Evolutionary conservation across 1,140 invertebrate species (phyloP).

Genomic region (Leptonema lineaticorne): DNA sequence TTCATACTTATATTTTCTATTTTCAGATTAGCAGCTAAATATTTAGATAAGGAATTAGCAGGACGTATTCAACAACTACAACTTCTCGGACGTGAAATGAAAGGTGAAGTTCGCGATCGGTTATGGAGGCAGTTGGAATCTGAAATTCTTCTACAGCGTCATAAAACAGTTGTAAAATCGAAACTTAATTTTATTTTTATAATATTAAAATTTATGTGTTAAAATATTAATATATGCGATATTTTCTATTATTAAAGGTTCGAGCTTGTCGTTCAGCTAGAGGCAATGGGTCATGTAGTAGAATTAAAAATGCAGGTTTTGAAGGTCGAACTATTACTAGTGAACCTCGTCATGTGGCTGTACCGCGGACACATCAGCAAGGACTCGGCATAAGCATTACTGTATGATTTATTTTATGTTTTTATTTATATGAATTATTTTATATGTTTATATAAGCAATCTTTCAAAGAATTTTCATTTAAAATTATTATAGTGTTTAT

Average conservation of each 20-base stretch:
- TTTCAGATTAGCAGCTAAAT: conserved; percentile 72
- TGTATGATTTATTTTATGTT: conserved; percentile 55
- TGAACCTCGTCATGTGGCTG: conserved; percentile 59
- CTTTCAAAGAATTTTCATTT: too few relatives aligned
- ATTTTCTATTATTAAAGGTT: conserved; percentile 19
- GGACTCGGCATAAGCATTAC: conserved; percentile 82
- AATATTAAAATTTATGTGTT: background rate
- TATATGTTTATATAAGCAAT: too few relatives aligned
- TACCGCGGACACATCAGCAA: conserved; percentile 68
- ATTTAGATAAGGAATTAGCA: conserved; percentile 83
- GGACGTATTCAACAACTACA: conserved; percentile 87
- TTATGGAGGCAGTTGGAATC: conserved; percentile 84
- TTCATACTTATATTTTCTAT: conserved; percentile 5
- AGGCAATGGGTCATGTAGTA: conserved; percentile 36
- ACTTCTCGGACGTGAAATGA: conserved; percentile 72
- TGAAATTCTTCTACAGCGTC: conserved; percentile 81
- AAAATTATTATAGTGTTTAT: too few relatives aligned
- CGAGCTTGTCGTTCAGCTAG: conserved; percentile 32
- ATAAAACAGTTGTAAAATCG: conserved; percentile 74
- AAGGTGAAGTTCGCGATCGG: conserved; percentile 73
- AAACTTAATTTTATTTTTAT: background rate
- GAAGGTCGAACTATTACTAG: conserved; percentile 40
- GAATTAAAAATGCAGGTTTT: conserved; percentile 35
- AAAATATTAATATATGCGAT: too few relatives aligned
- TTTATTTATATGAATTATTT: too few relatives aligned